Percentiles rank a stretch among this genome's conserved stretches.
phyloP scores from a whole-genome alignment of 2,797 vertebrate species.

The Syndactyla subalaris region DNA sequence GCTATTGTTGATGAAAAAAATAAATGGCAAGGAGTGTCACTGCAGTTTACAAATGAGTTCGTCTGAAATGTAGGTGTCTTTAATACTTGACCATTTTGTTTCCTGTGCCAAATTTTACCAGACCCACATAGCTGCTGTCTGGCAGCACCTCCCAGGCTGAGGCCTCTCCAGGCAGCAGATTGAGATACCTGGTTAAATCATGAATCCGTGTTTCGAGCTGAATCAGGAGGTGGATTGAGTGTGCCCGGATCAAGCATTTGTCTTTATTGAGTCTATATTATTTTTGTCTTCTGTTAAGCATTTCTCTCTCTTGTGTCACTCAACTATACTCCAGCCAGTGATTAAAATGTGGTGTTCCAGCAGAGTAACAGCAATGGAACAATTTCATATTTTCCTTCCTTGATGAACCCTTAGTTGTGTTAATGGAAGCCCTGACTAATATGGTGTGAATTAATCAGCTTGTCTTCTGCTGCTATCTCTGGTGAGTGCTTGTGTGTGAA shows the following conservation, averaged over 20 bases:
- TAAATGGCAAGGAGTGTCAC: neutral
- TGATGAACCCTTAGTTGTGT: constrained; percentile 36
- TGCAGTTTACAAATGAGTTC: neutral
- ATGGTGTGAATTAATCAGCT: constrained; percentile 26
- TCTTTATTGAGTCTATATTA: constrained; percentile 3
- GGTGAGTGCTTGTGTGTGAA: constrained; percentile 2
- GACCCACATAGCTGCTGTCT: neutral
- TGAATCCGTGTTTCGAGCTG: neutral
- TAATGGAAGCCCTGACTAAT: constrained; percentile 64
- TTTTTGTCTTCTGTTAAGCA: constrained; percentile 42
- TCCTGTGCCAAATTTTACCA: neutral
- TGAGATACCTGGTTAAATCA: constrained; percentile 12
- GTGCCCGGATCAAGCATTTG: constrained; percentile 37
- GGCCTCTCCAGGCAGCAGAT: constrained; percentile 24
- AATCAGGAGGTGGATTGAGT: neutral
- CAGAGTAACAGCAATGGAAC: constrained; percentile 51
- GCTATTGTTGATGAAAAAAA: neutral
- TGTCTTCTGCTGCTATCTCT: constrained; percentile 41
- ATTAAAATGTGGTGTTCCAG: constrained; percentile 51
- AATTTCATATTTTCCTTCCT: constrained; percentile 58
- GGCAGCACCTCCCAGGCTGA: neutral
- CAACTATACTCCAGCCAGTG: constrained; percentile 23
- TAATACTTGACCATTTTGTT: neutral
- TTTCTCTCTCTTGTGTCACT: constrained; percentile 52
- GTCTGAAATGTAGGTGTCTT: neutral